A percentile compares a stretch with the other conserved stretches of the same genome.
Conservation (phyloP, 2,888 invertebrate species). For the Apodemia duryi region DNA sequence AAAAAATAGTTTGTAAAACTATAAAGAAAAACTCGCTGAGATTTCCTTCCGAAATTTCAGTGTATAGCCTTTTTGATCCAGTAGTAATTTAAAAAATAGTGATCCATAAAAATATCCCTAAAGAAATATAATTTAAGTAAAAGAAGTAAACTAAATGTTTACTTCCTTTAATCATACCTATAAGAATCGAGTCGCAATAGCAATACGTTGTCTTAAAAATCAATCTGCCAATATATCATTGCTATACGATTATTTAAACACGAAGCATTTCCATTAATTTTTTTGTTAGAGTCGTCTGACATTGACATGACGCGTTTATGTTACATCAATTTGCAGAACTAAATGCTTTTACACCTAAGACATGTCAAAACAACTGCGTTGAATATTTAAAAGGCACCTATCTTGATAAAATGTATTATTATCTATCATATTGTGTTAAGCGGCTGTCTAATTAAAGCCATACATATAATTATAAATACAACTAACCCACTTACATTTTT, state of each 20-base stretch:
- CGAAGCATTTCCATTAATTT: conserved; percentile 29
- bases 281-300: conserved; percentile 42
- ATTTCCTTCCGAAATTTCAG: no score
- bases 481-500: no score
- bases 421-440: conserved; percentile 2
- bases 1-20: no score
- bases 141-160: no score
- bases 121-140: no score
- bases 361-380: conserved; percentile 42
- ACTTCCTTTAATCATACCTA: no score
- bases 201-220: no score
- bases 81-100: no score
- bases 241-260: neutral
- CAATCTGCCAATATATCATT: neutral
- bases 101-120: no score
- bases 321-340: conserved; percentile 47
- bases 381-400: conserved; percentile 3
- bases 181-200: no score
- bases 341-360: conserved; percentile 32
- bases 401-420: conserved; percentile 5
- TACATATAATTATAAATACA: neutral
- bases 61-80: no score
- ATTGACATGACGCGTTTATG: conserved; percentile 49
- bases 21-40: no score
- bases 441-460: conserved; percentile 2